phyloP scores from a whole-genome alignment of 2,113 vertebrate genomes.

The Micronycteris hirsuta region DNA sequence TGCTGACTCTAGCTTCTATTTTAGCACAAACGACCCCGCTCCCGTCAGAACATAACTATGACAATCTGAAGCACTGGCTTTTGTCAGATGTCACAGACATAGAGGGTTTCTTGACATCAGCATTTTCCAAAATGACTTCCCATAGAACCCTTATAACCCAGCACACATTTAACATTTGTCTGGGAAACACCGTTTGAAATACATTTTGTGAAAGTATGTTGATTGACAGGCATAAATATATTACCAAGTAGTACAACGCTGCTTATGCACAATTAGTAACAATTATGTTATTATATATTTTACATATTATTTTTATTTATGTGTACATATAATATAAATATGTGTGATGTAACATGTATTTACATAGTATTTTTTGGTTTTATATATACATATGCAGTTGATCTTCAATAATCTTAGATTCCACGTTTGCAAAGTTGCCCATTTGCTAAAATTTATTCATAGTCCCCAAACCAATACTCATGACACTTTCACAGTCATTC shows the following conservation, averaged over 20 bases:
- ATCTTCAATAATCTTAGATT: not conserved
- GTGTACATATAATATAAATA: not conserved
- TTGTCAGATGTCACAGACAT: not conserved
- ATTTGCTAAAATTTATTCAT: not conserved
- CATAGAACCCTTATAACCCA: not conserved
- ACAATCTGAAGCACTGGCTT: not conserved
- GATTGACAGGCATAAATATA: not conserved
- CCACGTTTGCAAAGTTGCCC: not conserved
- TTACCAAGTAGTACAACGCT: not conserved
- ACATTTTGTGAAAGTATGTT: not conserved
- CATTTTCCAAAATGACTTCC: not conserved
- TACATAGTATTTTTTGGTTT: not conserved
- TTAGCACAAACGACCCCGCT: not conserved
- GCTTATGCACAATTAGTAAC: not conserved
- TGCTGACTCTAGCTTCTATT: not conserved
- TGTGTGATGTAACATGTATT: not conserved
- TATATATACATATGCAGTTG: not conserved
- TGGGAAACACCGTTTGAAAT: not conserved
- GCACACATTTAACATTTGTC: not conserved
- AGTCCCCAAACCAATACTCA: not conserved
- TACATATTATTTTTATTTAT: not conserved
- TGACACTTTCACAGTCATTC: not conserved
- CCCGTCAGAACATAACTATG: not conserved
- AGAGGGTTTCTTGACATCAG: not conserved
- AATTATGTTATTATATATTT: not conserved